Percentiles rank a stretch among this genome's conserved stretches.
phyloP scores from a whole-genome alignment of 2,888 invertebrate genomes.

The Dryadula phaetusa region DNA sequence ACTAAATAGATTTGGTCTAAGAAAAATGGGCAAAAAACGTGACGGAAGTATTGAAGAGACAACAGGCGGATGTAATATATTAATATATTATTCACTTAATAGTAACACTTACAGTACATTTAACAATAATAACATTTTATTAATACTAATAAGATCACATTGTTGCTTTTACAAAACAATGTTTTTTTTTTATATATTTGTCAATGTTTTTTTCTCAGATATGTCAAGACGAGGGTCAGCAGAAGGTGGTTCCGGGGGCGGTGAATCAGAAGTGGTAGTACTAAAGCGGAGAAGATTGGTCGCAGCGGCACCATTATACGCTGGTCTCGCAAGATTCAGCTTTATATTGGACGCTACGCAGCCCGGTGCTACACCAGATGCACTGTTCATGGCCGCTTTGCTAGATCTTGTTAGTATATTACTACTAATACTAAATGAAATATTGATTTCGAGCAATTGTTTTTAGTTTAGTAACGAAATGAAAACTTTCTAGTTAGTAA shows the following conservation, averaged over 20 bases:
- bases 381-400: constrained; percentile 96
- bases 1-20: constrained; percentile 91
- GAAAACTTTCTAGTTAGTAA: too few relatives aligned
- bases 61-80: constrained; percentile 89
- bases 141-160: not conserved
- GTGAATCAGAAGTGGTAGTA: constrained; percentile 94
- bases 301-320: constrained; percentile 89
- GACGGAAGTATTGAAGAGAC: constrained; percentile 95
- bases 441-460: too few relatives aligned
- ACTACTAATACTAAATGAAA: too few relatives aligned
- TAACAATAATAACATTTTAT: not conserved
- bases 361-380: constrained; percentile 98
- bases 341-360: constrained; percentile 97
- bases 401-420: constrained; percentile 91
- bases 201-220: constrained; percentile 49
- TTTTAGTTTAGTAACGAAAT: too few relatives aligned
- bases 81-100: not conserved
- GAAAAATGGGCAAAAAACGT: constrained; percentile 94
- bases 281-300: constrained; percentile 94
- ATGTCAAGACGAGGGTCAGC: constrained; percentile 91
- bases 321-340: constrained; percentile 95
- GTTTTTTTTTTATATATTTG: too few relatives aligned
- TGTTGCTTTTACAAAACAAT: too few relatives aligned
- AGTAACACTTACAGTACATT: not conserved
- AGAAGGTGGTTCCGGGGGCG: constrained; percentile 88